Base-by-base conservation (phyloP, 2,797 vertebrate genomes). In the Ctenochaetus hawaiiensis region DNA sequence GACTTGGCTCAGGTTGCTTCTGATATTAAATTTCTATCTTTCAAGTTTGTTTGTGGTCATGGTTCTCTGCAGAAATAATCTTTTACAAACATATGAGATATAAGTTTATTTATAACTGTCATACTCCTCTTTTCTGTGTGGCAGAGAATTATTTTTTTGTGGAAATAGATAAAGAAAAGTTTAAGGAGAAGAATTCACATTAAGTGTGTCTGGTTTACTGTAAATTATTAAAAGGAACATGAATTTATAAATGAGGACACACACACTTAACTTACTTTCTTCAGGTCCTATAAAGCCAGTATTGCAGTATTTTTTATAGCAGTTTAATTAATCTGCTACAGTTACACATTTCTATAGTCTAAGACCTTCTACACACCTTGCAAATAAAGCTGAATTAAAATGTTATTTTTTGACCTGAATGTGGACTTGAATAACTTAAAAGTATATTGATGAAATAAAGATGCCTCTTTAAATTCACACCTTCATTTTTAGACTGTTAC, bases 11-110 rank as follows among this genome's bases (percentile, higher is more conserved):
- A 60, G 60, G 72, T 57, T 76, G 26, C 47, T 20, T 52, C 69
- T 48, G 23, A 75, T 73, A 72, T 70, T 75, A 82, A 43, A 68
- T 80, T 77, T 81, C 66, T 60, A 18, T 58, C 58, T 61, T 63
- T 58, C 67, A 65, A 62, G 30, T 47, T 64, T 57, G 61, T 63
- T 49, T 68, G 49, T 51, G 14, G 14, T 74, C 51, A 0, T 60
- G 30, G 41, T 54, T 41, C 17, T 72, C 34, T 53, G n/a, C 37
- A 67, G 20, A 59, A 37, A 66, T 58, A 13, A 17, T 75, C 30
- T 17, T 7, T 67, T 51, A 56, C 57, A 74, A 64, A 61, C 22
- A 58, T 26, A 26, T 23, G 8, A 74, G 41, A 67, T 30, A 16
- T 8, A 51, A 16, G 26, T 66, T 80, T 77, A 72, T 77, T 70